Evolutionary conservation across 2,888 invertebrate species (phyloP).

Genomic region (Athetis lepigone): DNA sequence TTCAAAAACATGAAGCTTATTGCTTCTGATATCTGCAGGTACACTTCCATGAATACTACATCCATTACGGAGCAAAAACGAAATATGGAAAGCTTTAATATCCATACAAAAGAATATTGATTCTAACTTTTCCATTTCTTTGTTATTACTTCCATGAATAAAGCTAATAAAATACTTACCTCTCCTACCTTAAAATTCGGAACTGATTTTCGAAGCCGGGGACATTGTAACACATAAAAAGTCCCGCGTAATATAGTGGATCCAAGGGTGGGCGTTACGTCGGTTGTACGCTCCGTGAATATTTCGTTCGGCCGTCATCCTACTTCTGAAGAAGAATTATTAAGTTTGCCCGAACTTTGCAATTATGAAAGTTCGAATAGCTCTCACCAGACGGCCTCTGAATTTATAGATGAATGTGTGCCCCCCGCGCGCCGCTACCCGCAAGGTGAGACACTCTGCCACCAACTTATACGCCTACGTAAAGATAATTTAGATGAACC

Average conservation of each 20-base stretch:
- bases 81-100: constrained; percentile 54
- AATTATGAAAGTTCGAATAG: constrained; percentile 91
- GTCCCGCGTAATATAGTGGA: constrained; percentile 81
- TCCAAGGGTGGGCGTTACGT: constrained; percentile 81
- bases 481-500: constrained; percentile 54
- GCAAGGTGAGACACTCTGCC: constrained; percentile 71
- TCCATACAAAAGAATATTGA: constrained; percentile 62
- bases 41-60: constrained; percentile 35
- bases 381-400: constrained; percentile 89
- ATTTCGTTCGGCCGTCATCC: constrained; percentile 89
- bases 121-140: constrained; percentile 69
- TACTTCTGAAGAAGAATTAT: constrained; percentile 90
- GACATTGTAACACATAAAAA: constrained; percentile 82
- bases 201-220: constrained; percentile 73
- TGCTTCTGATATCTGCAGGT: constrained; percentile 33
- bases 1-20: constrained; percentile 45
- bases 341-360: constrained; percentile 90
- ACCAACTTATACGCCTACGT: constrained; percentile 47
- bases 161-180: constrained; percentile 73
- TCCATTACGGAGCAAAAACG: constrained; percentile 36
- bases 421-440: constrained; percentile 64
- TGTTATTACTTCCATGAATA: constrained; percentile 71
- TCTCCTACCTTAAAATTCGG: constrained; percentile 71
- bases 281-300: constrained; percentile 87
- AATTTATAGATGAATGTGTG: constrained; percentile 90